Conservation (phyloP, 2,888 invertebrate genomes). For the Boloria selene region DNA sequence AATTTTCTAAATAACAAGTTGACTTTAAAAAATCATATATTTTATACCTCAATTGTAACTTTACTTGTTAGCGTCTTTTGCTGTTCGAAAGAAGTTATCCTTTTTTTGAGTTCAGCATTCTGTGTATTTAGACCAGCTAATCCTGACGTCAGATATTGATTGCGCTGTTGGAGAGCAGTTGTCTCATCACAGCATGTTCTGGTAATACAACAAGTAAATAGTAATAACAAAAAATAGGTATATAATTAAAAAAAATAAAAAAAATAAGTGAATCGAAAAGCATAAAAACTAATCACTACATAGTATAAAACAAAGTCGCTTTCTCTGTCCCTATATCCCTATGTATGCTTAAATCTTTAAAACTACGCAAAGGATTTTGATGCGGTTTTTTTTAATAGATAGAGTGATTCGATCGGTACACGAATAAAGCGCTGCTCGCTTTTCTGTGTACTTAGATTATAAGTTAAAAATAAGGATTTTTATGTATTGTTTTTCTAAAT, state of each 20-base stretch:
- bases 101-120: conserved; percentile 63
- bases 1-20: background rate
- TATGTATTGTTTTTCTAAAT: too few relatives aligned
- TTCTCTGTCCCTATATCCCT: too few relatives aligned
- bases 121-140: conserved; percentile 60
- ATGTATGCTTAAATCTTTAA: too few relatives aligned
- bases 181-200: conserved; percentile 64
- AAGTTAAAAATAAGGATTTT: too few relatives aligned
- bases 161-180: conserved; percentile 56
- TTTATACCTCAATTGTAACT: conserved; percentile 56
- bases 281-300: too few relatives aligned
- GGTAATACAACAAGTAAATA: conserved; percentile 31
- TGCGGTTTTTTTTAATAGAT: too few relatives aligned
- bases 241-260: background rate
- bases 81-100: conserved; percentile 56
- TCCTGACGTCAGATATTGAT: conserved; percentile 58
- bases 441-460: too few relatives aligned
- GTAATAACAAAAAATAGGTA: conserved; percentile 7
- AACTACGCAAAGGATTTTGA: too few relatives aligned
- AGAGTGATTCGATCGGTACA: too few relatives aligned
- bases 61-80: conserved; percentile 53
- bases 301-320: too few relatives aligned
- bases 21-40: background rate
- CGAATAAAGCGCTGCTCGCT: too few relatives aligned
- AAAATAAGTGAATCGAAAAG: background rate